phyloP scores from a whole-genome alignment of 2,797 vertebrate species.

The Acrossocheilus wenchowensis region DNA sequence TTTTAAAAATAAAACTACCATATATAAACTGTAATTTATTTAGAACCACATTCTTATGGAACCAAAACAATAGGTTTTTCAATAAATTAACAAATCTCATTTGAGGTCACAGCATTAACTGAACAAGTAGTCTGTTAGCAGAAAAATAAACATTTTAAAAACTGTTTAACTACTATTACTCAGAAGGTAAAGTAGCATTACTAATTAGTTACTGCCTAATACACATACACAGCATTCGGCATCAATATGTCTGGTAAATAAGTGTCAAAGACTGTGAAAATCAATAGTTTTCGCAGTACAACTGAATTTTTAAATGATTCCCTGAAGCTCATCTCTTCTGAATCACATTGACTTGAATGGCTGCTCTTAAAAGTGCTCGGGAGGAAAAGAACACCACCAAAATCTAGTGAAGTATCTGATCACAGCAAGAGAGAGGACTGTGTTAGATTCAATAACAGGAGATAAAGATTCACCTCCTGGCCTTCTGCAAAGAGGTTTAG shows the following conservation, averaged over 20 bases:
- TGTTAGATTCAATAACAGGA: constrained; percentile 38
- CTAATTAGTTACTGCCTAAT: background rate
- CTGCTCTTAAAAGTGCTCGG: constrained; percentile 35
- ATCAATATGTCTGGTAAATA: constrained; percentile 52
- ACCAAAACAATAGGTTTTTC: background rate
- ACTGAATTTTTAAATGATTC: constrained; percentile 15
- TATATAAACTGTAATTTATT: background rate
- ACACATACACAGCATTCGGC: background rate
- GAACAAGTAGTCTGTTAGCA: background rate
- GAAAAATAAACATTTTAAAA: background rate
- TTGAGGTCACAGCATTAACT: background rate
- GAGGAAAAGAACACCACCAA: constrained; percentile 13
- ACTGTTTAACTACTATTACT: no score
- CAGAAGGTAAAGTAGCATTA: background rate
- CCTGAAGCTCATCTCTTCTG: constrained; percentile 18
- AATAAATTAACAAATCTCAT: background rate
- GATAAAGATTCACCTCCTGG: constrained; percentile 38
- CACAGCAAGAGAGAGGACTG: background rate
- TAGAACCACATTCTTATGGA: background rate
- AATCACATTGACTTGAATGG: constrained; percentile 43
- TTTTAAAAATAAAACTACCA: background rate
- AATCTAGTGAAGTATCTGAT: constrained; percentile 38
- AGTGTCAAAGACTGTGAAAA: constrained; percentile 39
- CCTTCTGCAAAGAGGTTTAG: constrained; percentile 20
- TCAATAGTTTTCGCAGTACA: constrained; percentile 13